phyloP scores from a whole-genome alignment of 2,797 vertebrate genomes.

The Balearica regulorum region DNA sequence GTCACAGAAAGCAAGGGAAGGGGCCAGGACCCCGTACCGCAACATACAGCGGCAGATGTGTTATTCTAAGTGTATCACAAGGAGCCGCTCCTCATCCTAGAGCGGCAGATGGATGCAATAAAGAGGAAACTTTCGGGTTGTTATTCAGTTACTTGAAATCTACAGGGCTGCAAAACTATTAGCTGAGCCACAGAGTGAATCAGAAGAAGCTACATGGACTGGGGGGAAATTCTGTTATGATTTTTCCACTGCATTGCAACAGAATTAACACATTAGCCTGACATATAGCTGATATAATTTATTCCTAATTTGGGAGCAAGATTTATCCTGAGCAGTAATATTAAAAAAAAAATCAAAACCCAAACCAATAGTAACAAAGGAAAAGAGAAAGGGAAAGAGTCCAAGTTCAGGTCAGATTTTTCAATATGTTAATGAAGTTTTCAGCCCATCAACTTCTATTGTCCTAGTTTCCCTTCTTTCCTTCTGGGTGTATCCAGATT shows the following conservation, averaged over 20 bases:
- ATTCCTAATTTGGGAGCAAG: background rate
- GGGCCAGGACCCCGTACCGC: background rate
- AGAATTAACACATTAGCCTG: constrained; percentile 35
- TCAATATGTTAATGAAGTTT: constrained; percentile 13
- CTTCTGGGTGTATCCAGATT: background rate
- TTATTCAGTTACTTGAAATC: background rate
- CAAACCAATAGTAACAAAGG: background rate
- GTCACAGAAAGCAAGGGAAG: background rate
- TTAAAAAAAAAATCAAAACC: background rate
- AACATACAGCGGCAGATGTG: constrained; percentile 7
- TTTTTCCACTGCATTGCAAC: background rate
- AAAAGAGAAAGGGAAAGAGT: background rate
- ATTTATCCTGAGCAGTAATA: background rate
- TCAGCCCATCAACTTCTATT: constrained; percentile 13
- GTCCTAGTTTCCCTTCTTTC: constrained; percentile 24
- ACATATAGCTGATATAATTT: background rate
- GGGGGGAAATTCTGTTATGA: background rate
- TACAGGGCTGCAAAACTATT: background rate
- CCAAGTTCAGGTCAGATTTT: background rate
- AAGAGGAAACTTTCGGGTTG: background rate
- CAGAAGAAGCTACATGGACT: background rate
- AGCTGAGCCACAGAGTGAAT: background rate
- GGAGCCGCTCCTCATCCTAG: background rate
- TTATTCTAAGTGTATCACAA: constrained; percentile 28
- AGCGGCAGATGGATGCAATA: constrained; percentile 41